Evolutionary conservation across 2,888 invertebrate species (phyloP).

Genomic region (Amiota mariae): DNA sequence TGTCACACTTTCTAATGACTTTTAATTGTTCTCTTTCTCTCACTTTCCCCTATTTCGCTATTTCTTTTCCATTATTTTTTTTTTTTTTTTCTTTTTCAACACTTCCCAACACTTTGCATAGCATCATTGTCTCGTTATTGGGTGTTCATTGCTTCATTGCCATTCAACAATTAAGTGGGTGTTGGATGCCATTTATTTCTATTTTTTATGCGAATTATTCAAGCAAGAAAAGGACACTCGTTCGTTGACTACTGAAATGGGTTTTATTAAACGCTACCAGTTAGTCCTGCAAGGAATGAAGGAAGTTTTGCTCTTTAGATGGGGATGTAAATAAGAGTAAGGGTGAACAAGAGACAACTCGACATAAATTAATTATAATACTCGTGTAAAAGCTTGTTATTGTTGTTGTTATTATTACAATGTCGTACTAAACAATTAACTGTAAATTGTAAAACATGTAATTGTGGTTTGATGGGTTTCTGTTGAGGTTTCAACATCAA

Average conservation of each 20-base stretch:
- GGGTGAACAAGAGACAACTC: constrained; percentile 26
- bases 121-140: neutral
- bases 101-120: constrained; percentile 7
- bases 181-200: neutral
- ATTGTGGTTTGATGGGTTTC: constrained; percentile 42
- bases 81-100: constrained; percentile 34
- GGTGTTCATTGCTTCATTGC: neutral
- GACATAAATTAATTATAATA: constrained; percentile 63
- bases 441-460: constrained; percentile 53
- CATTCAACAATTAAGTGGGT: neutral
- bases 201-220: neutral
- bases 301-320: neutral
- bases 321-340: no score
- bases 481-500: constrained; percentile 22
- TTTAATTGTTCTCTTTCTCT: neutral
- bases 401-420: constrained; percentile 39
- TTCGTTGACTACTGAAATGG: neutral
- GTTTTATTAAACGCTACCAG: constrained; percentile 12
- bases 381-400: constrained; percentile 48
- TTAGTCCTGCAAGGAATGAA: constrained; percentile 37
- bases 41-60: constrained; percentile 40
- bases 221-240: constrained; percentile 6
- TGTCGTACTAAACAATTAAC: constrained; percentile 51
- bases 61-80: constrained; percentile 37
- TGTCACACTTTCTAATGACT: no score